Percentiles rank a stretch among this genome's conserved stretches.
Evolutionary conservation across 2,113 vertebrate species (phyloP).

Genomic region (Okapia johnstoni): DNA sequence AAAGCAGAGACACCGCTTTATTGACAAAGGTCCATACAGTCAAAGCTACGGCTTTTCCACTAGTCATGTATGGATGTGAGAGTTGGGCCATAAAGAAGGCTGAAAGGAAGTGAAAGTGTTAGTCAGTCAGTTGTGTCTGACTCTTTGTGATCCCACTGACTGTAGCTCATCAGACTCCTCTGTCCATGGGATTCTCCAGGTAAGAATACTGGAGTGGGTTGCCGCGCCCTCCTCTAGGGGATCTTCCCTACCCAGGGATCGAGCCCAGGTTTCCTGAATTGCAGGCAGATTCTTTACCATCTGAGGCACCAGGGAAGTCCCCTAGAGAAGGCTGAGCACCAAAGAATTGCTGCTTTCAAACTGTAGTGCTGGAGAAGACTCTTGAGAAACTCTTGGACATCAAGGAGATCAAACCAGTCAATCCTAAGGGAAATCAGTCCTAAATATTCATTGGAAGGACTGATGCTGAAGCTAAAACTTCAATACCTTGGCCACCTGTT

Average conservation of each 20-base stretch:
- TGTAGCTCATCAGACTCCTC: background rate
- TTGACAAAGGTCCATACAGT: background rate
- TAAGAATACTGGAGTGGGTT: background rate
- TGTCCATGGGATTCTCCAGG: background rate
- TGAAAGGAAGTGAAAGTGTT: background rate
- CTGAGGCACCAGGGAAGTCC: background rate
- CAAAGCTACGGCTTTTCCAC: background rate
- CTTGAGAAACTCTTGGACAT: background rate
- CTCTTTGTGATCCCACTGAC: background rate
- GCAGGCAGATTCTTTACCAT: background rate
- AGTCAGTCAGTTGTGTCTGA: background rate
- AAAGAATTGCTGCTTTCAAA: background rate
- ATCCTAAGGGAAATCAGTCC: background rate
- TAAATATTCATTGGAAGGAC: background rate
- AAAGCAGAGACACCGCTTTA: background rate
- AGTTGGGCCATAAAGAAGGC: background rate
- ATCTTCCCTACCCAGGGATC: accelerated
- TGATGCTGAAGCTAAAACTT: background rate
- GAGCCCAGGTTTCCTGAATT: background rate
- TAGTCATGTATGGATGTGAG: background rate
- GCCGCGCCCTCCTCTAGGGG: background rate
- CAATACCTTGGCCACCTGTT: background rate
- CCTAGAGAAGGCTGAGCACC: background rate
- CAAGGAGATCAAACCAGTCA: background rate
- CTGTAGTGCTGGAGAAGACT: background rate